phyloP scores from a whole-genome alignment of 2,113 vertebrate genomes.

The Cyanoliseus patagonus region DNA sequence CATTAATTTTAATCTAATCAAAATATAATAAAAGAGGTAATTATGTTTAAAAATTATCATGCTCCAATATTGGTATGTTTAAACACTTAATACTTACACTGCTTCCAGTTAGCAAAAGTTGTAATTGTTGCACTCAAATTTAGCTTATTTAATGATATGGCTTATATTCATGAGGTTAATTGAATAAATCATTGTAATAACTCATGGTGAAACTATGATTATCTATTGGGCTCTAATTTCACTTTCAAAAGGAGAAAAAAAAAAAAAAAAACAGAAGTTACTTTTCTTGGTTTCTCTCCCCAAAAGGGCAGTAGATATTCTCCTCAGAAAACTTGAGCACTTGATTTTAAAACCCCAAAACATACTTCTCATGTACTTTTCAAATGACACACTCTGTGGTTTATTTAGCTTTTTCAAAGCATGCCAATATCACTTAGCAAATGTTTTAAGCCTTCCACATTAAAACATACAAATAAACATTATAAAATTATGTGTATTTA shows the following conservation, averaged over 20 bases:
- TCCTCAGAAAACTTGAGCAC: neutral
- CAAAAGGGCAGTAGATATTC: conserved; percentile 11
- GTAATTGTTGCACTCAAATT: conserved; percentile 77
- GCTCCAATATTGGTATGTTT: conserved; percentile 76
- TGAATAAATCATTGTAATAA: conserved; percentile 80
- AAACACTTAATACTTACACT: conserved; percentile 75
- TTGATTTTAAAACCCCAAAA: neutral
- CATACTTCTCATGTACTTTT: neutral
- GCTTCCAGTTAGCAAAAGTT: conserved; percentile 76
- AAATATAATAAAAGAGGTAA: conserved; percentile 91
- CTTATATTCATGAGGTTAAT: conserved; percentile 75
- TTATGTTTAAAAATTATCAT: conserved; percentile 89
- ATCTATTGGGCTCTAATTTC: conserved; percentile 70
- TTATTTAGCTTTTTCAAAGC: neutral
- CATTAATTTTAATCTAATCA: conserved; percentile 97
- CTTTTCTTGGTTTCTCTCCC: conserved; percentile 47
- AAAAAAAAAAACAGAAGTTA: neutral
- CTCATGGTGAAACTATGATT: conserved; percentile 69
- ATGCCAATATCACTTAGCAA: neutral
- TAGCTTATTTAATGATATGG: conserved; percentile 74
- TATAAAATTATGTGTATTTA: neutral
- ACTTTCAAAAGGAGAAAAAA: conserved; percentile 38
- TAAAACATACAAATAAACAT: neutral
- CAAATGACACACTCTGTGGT: neutral
- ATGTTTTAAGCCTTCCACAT: neutral